phyloP scores from a whole-genome alignment of 2,113 vertebrate species.

The Hydropotes inermis region DNA sequence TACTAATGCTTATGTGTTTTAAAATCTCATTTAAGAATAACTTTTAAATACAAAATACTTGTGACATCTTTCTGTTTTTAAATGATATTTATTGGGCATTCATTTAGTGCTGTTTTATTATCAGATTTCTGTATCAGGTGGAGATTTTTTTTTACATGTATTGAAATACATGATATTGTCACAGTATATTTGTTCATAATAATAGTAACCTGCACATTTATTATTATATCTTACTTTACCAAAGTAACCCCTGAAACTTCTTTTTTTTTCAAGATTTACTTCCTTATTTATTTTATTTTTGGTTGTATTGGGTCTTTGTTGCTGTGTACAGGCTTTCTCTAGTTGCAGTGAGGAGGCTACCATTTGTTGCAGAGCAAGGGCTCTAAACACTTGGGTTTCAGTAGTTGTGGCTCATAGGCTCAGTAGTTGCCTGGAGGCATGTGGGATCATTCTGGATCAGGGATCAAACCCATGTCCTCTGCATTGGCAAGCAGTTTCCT shows the following conservation, averaged over 20 bases:
- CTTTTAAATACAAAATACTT: neutral
- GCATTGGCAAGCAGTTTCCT: neutral
- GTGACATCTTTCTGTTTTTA: neutral
- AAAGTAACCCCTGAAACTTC: neutral
- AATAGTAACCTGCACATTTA: neutral
- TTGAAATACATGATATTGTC: neutral
- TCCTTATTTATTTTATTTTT: neutral
- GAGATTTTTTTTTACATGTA: neutral
- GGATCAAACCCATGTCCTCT: neutral
- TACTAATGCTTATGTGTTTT: neutral
- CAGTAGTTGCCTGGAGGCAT: neutral
- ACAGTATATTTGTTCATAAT: neutral
- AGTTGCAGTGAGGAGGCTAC: neutral
- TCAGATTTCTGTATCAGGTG: neutral
- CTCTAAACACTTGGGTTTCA: neutral
- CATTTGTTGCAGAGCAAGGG: neutral
- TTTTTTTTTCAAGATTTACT: neutral
- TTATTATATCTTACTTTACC: neutral
- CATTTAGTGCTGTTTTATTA: neutral
- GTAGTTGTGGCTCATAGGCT: neutral
- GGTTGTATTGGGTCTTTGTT: neutral
- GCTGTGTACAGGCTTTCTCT: neutral
- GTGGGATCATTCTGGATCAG: neutral
- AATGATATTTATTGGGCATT: neutral
- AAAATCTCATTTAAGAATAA: constrained; percentile 27